Conservation (phyloP, 2,888 invertebrate species). For the Furcula furcula region DNA sequence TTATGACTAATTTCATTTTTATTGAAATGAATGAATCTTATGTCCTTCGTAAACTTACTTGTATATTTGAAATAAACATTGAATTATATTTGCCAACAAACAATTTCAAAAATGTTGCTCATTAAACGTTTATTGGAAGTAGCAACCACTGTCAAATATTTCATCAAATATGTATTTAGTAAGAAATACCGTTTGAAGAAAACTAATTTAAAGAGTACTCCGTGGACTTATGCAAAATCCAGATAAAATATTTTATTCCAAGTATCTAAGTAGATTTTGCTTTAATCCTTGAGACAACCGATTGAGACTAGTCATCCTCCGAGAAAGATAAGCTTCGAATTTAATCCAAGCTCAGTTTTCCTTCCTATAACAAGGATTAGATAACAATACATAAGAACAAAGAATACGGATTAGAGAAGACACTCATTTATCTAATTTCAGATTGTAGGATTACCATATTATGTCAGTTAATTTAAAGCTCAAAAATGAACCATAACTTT, state of each 20-base stretch:
- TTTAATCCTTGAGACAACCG: slow-evolving; percentile 26
- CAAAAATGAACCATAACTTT: too few species aligned
- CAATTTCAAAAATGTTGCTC: too few species aligned
- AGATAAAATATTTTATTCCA: slow-evolving; percentile 24
- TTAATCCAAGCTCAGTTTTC: slow-evolving; percentile 32
- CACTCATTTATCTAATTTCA: slow-evolving; percentile 25
- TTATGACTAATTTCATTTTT: neutral
- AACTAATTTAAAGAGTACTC: too few species aligned
- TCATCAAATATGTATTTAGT: too few species aligned
- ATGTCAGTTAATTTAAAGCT: slow-evolving; percentile 29
- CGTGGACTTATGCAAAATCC: too few species aligned
- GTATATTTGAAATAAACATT: too few species aligned
- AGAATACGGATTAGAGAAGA: slow-evolving; percentile 24
- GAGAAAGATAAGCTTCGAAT: slow-evolving; percentile 30
- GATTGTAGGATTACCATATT: slow-evolving; percentile 31
- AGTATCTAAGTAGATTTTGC: too few species aligned
- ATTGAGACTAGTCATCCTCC: slow-evolving; percentile 34
- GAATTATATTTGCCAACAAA: too few species aligned
- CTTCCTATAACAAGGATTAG: slow-evolving; percentile 28
- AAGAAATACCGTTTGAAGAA: too few species aligned
- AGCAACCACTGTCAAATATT: too few species aligned
- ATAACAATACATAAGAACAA: slow-evolving; percentile 31
- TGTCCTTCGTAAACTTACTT: too few species aligned
- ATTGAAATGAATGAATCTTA: neutral
- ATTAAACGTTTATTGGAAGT: too few species aligned